Conservation (phyloP, 1,140 invertebrate species). For the Eulimnadia texana region DNA sequence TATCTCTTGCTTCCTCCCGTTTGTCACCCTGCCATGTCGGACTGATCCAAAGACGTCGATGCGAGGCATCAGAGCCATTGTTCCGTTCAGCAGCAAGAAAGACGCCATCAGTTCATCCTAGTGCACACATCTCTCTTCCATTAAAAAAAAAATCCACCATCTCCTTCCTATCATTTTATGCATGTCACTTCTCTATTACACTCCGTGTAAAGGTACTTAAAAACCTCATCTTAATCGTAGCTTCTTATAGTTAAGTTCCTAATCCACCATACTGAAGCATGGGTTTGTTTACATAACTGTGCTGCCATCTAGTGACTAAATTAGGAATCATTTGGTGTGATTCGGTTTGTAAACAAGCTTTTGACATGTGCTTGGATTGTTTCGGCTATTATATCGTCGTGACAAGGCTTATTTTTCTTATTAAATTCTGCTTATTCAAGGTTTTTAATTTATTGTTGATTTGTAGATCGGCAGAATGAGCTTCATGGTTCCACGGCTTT, state of each 20-base stretch:
- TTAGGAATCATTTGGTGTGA: too few species aligned
- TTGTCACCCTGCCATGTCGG: neutral
- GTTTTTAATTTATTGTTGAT: neutral
- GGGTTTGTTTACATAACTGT: too few species aligned
- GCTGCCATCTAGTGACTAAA: too few species aligned
- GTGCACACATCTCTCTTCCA: slow-evolving; percentile 13
- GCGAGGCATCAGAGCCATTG: slow-evolving; percentile 71
- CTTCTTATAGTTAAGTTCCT: too few species aligned
- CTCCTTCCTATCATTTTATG: neutral
- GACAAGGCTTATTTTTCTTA: too few species aligned
- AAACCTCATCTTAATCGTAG: too few species aligned
- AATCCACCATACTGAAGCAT: too few species aligned
- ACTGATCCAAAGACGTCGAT: slow-evolving; percentile 51
- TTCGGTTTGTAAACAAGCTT: too few species aligned
- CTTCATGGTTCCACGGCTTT: slow-evolving; percentile 15
- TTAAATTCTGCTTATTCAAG: neutral
- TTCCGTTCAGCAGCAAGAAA: slow-evolving; percentile 60
- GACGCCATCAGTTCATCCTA: slow-evolving; percentile 28
- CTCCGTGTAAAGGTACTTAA: too few species aligned
- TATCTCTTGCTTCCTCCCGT: neutral
- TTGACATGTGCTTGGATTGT: too few species aligned
- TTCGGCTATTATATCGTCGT: too few species aligned
- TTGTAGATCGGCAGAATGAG: slow-evolving; percentile 9
- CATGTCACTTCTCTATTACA: neutral
- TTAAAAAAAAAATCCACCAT: too few species aligned